Evolutionary conservation across 2,888 invertebrate genomes (phyloP).

Genomic region (Choristoneura rosaceana): DNA sequence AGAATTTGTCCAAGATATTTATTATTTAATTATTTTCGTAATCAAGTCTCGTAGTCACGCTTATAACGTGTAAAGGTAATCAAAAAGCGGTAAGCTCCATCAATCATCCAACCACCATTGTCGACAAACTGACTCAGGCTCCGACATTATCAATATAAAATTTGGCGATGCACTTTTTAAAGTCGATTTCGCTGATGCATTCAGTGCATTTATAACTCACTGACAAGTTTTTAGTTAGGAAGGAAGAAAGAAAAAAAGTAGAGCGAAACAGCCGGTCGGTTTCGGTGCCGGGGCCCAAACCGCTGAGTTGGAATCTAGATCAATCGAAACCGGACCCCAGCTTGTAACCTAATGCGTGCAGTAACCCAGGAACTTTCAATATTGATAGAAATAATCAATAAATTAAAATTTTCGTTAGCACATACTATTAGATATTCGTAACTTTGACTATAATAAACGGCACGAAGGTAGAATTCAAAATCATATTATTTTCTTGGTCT

Average conservation of each 20-base stretch:
- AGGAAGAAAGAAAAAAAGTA: constrained; percentile 23
- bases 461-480: no score
- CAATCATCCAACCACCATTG: constrained; percentile 3
- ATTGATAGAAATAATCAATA: constrained; percentile 9
- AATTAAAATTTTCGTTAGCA: not conserved
- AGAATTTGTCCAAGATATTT: not conserved
- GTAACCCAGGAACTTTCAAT: constrained; percentile 20
- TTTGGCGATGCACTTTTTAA: constrained; percentile 7
- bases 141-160: constrained; percentile 7
- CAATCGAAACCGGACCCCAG: constrained; percentile 32
- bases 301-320: constrained; percentile 34
- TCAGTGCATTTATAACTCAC: constrained; percentile 5
- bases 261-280: constrained; percentile 23
- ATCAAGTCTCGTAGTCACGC: constrained; percentile 2
- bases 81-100: constrained; percentile 7
- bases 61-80: not conserved
- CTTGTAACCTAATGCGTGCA: constrained; percentile 21
- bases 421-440: not conserved
- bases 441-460: no score
- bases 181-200: constrained; percentile 7
- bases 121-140: not conserved
- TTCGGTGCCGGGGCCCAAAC: constrained; percentile 27
- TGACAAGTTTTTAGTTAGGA: constrained; percentile 2
- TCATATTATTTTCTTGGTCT: no score
- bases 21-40: constrained; percentile 5